A percentile compares a stretch with the other conserved stretches of the same genome.
phyloP scores from a whole-genome alignment of 2,113 vertebrate genomes.

The Brevimyrus niger region DNA sequence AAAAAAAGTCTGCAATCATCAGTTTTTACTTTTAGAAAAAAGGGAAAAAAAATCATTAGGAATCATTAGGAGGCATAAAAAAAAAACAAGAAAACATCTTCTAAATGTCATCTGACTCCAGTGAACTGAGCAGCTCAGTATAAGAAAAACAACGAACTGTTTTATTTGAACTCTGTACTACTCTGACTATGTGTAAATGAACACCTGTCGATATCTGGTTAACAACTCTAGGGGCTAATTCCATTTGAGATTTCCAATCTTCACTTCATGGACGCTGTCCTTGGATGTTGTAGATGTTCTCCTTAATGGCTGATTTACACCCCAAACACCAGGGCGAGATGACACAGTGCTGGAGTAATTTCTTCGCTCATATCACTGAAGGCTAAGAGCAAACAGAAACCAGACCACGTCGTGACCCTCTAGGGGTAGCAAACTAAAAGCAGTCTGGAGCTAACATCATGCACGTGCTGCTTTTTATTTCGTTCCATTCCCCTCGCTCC shows the following conservation, averaged over 20 bases:
- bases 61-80: background rate
- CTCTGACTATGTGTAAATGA: constrained; percentile 8
- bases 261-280: background rate
- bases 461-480: background rate
- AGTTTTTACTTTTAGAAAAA: background rate
- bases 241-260: background rate
- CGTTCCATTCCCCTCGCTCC: background rate
- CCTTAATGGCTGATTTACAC: background rate
- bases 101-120: background rate
- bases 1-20: background rate
- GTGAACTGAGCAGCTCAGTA: background rate
- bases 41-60: background rate
- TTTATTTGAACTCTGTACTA: background rate
- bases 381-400: background rate
- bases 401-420: background rate
- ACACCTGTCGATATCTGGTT: background rate
- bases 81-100: background rate
- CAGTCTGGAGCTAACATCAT: background rate
- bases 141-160: background rate
- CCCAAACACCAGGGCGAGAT: background rate
- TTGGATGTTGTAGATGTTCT: background rate
- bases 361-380: background rate
- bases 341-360: background rate
- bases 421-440: background rate
- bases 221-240: background rate